Evolutionary conservation across 2,888 invertebrate genomes (phyloP).

Genomic region (Spialia ferax): DNA sequence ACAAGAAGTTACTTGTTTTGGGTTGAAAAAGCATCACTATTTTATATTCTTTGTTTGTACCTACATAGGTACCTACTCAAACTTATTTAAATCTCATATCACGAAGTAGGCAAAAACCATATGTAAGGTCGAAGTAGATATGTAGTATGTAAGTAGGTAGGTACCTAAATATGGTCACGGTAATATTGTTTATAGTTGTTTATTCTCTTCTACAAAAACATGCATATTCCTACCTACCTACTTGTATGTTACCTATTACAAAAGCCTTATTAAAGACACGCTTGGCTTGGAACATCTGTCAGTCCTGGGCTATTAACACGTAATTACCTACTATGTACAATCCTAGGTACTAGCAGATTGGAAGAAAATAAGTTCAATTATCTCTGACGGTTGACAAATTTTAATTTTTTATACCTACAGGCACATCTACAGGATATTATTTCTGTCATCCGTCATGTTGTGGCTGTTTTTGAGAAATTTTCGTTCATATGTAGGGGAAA

Average conservation of each 20-base stretch:
- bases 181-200: no score
- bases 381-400: background rate
- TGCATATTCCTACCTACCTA: background rate
- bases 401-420: background rate
- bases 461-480: background rate
- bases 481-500: no score
- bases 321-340: background rate
- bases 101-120: constrained; percentile 22
- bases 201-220: constrained; percentile 8
- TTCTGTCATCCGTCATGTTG: background rate
- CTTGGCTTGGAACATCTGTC: constrained; percentile 7
- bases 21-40: background rate
- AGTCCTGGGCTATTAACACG: background rate
- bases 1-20: background rate
- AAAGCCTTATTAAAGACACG: constrained; percentile 11
- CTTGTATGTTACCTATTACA: background rate
- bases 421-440: background rate
- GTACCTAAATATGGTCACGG: constrained; percentile 11
- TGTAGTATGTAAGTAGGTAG: constrained; percentile 9
- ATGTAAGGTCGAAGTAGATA: no score
- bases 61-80: no score
- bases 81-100: constrained; percentile 11
- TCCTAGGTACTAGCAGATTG: background rate
- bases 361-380: background rate
- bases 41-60: background rate